Evolutionary conservation across 2,113 vertebrate species (phyloP).

Genomic region (Neomonachus schauinslandi): DNA sequence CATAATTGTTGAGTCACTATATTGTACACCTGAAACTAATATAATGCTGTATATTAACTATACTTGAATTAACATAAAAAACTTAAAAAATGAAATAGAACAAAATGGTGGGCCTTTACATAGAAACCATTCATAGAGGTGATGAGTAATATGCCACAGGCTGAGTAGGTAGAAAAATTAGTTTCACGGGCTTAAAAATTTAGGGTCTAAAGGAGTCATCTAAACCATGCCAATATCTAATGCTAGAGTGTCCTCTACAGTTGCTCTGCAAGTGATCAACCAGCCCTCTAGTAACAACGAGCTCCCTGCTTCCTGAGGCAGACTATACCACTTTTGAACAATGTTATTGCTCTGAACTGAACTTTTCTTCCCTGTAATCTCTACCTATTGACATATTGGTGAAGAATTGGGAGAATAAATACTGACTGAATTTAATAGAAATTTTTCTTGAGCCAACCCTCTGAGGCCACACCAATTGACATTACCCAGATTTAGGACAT

Average conservation of each 20-base stretch:
- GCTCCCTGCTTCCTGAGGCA: neutral
- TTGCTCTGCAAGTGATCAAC: neutral
- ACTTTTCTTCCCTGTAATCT: neutral
- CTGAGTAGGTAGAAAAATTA: neutral
- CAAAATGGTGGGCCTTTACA: neutral
- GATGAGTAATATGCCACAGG: neutral
- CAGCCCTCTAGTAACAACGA: neutral
- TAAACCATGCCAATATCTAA: neutral
- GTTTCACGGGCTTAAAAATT: neutral
- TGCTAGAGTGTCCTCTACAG: neutral
- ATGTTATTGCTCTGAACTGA: neutral
- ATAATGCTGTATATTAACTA: neutral
- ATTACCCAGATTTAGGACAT: neutral
- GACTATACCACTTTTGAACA: neutral
- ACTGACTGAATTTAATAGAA: slow-evolving; percentile 4
- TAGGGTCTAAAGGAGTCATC: neutral
- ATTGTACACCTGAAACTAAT: neutral
- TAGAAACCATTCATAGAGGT: neutral
- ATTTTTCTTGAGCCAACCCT: neutral
- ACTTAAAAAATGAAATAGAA: neutral
- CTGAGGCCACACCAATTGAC: neutral
- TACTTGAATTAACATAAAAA: neutral
- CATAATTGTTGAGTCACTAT: neutral
- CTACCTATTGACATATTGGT: neutral
- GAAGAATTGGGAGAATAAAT: neutral